These are phyloP conservation scores for Corythornis cristatus DNA, from an alignment of 2,113 vertebrate genomes.

Conservation along the genomic window DNA sequence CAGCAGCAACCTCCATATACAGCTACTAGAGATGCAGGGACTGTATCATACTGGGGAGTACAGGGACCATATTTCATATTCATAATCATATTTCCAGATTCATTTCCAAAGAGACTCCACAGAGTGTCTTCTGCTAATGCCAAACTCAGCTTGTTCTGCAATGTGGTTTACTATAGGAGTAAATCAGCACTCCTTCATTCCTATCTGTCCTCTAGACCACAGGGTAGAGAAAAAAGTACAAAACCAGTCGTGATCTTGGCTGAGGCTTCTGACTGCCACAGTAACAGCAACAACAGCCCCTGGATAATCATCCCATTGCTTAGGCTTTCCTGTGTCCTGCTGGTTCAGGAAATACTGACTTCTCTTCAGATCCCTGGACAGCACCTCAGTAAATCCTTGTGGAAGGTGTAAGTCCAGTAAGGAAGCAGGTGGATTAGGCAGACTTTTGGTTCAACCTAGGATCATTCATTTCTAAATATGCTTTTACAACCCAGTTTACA, in stretches of 20 bases:
- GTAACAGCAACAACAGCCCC: neutral
- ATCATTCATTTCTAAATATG: neutral
- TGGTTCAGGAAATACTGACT: neutral
- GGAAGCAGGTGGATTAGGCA: neutral
- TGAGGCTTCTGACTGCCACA: neutral
- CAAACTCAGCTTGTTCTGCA: neutral
- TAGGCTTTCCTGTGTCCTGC: neutral
- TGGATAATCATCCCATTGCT: neutral
- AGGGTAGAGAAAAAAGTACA: neutral
- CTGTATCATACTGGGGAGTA: neutral
- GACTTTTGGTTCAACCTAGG: neutral
- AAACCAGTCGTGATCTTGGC: accelerated
- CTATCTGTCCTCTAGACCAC: neutral
- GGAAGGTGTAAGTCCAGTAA: neutral
- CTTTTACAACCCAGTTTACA: neutral
- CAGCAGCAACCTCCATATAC: neutral
- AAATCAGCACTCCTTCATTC: neutral
- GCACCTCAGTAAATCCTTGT: neutral
- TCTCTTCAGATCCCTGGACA: neutral
- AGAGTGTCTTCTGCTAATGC: neutral
- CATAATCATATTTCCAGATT: neutral
- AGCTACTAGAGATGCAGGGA: neutral
- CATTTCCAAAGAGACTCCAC: neutral
- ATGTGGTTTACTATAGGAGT: neutral
- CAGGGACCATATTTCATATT: neutral